Conservation (phyloP, 2,888 invertebrate genomes). For the Microctonus aethiopoides region DNA sequence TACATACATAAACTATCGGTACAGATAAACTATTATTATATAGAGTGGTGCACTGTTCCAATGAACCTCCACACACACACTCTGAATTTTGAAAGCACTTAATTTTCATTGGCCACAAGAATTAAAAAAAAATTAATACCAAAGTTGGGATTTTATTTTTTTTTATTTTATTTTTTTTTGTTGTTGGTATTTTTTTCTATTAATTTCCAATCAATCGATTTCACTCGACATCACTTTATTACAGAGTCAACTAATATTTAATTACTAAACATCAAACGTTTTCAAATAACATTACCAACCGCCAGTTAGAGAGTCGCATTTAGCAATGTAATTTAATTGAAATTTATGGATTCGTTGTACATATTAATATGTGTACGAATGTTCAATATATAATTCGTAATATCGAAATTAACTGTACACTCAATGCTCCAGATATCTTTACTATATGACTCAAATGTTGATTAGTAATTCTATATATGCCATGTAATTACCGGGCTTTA, state of each 20-base stretch:
- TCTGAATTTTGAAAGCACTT: background rate
- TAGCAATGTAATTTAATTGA: background rate
- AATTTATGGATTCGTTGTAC: background rate
- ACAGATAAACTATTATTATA: background rate
- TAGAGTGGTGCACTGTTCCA: slow-evolving; percentile 4
- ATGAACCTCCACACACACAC: slow-evolving; percentile 4
- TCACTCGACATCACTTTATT: background rate
- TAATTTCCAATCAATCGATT: background rate
- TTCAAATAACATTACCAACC: background rate
- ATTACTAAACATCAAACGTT: background rate
- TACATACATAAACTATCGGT: background rate
- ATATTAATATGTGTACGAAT: background rate
- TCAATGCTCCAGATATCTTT: background rate
- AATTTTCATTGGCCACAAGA: background rate
- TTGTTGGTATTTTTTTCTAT: background rate
- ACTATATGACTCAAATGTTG: background rate
- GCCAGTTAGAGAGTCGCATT: background rate
- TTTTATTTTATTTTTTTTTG: background rate
- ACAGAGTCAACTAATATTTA: background rate
- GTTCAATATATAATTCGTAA: background rate
- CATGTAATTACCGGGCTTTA: background rate
- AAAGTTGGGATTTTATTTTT: too few relatives aligned
- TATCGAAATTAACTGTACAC: background rate
- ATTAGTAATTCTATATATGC: background rate
- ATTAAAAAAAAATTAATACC: background rate